These are phyloP conservation scores for Sorex araneus DNA, from an alignment of 2,113 vertebrate genomes.

Conservation along the genomic window DNA sequence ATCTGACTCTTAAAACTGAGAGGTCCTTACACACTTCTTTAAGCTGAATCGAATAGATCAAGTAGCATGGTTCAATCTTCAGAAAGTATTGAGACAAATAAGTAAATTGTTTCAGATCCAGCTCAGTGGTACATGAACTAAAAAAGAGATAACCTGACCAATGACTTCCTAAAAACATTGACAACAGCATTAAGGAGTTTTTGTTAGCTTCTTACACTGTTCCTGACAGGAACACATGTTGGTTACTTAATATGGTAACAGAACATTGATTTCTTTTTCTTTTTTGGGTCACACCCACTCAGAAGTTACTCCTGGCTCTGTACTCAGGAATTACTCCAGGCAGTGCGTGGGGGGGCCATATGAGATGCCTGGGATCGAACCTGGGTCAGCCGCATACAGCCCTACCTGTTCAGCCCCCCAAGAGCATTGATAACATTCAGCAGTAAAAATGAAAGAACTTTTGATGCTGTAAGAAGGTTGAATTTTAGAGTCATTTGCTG, in stretches of 20 bases:
- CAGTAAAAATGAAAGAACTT: background rate
- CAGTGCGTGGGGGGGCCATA: too few species aligned
- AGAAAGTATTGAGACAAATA: background rate
- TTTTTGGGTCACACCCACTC: too few species aligned
- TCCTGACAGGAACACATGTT: constrained; percentile 28
- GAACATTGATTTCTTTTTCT: too few species aligned
- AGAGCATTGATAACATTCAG: background rate
- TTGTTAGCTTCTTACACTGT: background rate
- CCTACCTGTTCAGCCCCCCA: background rate
- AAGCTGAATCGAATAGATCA: background rate
- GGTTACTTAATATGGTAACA: background rate
- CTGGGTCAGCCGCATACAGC: too few species aligned
- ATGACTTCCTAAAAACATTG: background rate
- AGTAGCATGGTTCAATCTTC: background rate
- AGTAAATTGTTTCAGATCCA: background rate
- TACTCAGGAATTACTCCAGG: too few species aligned
- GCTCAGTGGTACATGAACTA: background rate
- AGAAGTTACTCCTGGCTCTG: too few species aligned
- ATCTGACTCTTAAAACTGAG: background rate
- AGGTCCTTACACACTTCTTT: background rate
- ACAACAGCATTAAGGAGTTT: background rate
- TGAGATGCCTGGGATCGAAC: too few species aligned
- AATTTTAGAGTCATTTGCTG: constrained; percentile 8
- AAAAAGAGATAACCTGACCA: background rate
- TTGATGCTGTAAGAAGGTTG: background rate